Base-by-base conservation (phyloP, 2,797 vertebrate genomes). In the Buphagus erythrorhynchus region DNA sequence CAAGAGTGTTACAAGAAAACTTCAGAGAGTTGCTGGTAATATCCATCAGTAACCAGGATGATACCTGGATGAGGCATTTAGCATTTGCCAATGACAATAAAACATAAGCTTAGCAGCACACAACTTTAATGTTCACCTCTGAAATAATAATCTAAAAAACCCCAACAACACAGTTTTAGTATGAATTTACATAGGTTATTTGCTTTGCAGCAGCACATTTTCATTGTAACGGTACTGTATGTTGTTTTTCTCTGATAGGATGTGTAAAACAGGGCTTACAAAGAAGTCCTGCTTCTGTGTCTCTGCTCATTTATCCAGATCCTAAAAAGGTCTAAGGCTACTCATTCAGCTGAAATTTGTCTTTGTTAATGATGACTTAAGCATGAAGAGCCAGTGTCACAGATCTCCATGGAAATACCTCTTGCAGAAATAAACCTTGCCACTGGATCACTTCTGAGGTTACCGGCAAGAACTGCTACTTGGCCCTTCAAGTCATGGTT, bases 311-410 rank as follows among this genome's bases (percentile, higher is more conserved):
- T 83, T 86, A 42, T 29, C 15, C 57, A 81, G 24, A 45, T 67
- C 29, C 11, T 62, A 10, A 33, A 79, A 40, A 29, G 5, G 4
- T 80, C 65, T 46, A 54, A 83, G 22, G 13, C 79, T 82, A 24
- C 28, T 88, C 35, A 40, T 52, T 86, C 62, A 49, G 6, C 29
- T 81, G 66, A 85, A 90, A 68, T 54, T 74, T 5, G 2, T 78
- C 33, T n/a, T 58, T 1, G 0, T 24, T 79, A 36, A 20, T 0
- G 0, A 20, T 33, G 55, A 58, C 36, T 38, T 52, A 58, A 61
- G 29, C 8, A 15, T 7, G 48, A 92, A 54, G 8, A 55, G 6
- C 13, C 35, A 66, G 43, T 33, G 71, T 54, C 57, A 61, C 55
- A 42, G 38, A 80, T 11, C 10, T 49, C 40, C 18, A 6, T 4